A percentile compares a stretch with the other conserved stretches of the same genome.
Evolutionary conservation across 2,888 invertebrate species (phyloP).

Genomic region (Phyto melanocephala): DNA sequence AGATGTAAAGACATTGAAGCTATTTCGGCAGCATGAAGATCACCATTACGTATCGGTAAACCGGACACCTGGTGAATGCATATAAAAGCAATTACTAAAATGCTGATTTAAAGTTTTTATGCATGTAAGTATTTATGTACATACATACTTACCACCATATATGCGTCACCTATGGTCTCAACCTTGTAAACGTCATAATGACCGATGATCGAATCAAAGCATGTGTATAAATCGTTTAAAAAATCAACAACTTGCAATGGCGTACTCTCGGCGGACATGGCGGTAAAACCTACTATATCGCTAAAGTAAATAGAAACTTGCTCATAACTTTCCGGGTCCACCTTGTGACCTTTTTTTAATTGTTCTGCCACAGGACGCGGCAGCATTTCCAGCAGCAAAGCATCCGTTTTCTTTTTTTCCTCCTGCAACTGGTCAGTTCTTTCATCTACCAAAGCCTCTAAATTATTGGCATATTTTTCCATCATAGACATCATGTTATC

Average conservation of each 20-base stretch:
- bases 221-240: conserved; percentile 95
- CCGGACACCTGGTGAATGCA: conserved; percentile 85
- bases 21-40: conserved; percentile 94
- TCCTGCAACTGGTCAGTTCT: conserved; percentile 95
- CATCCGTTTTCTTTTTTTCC: conserved; percentile 97
- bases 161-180: conserved; percentile 94
- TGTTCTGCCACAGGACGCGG: conserved; percentile 95
- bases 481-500: conserved; percentile 99
- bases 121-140: not conserved
- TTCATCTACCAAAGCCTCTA: conserved; percentile 95
- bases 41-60: conserved; percentile 92
- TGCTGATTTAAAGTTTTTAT: not conserved
- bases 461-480: conserved; percentile 97
- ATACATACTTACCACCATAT: conserved; percentile 86
- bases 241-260: conserved; percentile 95
- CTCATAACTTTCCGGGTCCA: conserved; percentile 94
- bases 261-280: conserved; percentile 94
- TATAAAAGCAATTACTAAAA: no score
- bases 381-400: conserved; percentile 91
- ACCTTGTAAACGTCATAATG: conserved; percentile 97
- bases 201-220: conserved; percentile 95
- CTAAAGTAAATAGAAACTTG: conserved; percentile 94
- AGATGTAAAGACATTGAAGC: conserved; percentile 95
- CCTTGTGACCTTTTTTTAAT: conserved; percentile 91
- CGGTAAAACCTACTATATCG: conserved; percentile 95